These are phyloP conservation scores for Pogonognathellus flavescens DNA, from an alignment of 1,140 invertebrate species.

Conservation along the genomic window DNA sequence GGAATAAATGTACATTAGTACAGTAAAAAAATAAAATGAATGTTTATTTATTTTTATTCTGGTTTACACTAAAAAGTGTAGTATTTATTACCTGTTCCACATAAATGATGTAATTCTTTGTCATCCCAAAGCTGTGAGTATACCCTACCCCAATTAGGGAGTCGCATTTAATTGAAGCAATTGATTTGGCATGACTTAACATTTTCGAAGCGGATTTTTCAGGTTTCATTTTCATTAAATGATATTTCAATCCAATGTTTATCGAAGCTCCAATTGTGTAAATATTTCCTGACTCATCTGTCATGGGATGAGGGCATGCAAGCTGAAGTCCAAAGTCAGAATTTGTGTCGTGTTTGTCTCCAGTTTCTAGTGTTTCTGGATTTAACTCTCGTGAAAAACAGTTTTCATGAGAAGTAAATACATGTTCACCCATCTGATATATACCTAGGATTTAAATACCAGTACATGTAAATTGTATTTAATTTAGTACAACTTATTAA, in stretches of 20 bases:
- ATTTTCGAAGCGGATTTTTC: conserved; percentile 22
- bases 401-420: conserved; percentile 71
- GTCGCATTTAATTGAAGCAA: conserved; percentile 53
- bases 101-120: conserved; percentile 73
- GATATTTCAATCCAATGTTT: conserved; percentile 67
- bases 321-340: conserved; percentile 69
- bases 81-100: conserved; percentile 71
- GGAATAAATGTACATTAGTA: too few species aligned
- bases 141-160: conserved; percentile 39
- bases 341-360: conserved; percentile 57
- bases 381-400: conserved; percentile 60
- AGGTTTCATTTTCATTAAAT: conserved; percentile 67
- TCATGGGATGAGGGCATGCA: conserved; percentile 69
- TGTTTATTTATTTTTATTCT: too few species aligned
- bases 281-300: conserved; percentile 69
- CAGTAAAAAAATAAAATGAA: too few species aligned
- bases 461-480: too few species aligned
- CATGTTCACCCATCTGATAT: conserved; percentile 68
- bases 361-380: conserved; percentile 68
- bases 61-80: too few species aligned
- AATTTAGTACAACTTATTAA: too few species aligned
- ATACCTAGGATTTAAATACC: conserved; percentile 18
- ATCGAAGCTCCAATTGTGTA: conserved; percentile 70
- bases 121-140: conserved; percentile 74
- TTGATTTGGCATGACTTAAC: conserved; percentile 55